phyloP scores from a whole-genome alignment of 2,797 vertebrate genomes.

The Bryconaethiops microstoma region DNA sequence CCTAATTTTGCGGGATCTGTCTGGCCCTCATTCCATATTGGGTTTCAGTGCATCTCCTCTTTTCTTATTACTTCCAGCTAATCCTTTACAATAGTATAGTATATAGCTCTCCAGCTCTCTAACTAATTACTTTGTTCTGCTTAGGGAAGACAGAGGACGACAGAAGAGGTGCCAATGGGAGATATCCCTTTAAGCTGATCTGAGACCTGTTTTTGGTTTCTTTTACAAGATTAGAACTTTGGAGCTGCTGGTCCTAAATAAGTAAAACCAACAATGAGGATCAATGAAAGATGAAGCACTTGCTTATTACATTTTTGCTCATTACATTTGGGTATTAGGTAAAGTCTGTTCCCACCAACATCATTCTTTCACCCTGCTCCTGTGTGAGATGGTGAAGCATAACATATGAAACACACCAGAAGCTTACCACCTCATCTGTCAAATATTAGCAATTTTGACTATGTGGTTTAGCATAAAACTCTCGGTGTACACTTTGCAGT shows the following conservation, averaged over 20 bases:
- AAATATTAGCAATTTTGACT: not conserved
- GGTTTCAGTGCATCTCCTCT: slow-evolving; percentile 79
- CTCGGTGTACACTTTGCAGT: not conserved
- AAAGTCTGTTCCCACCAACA: not conserved
- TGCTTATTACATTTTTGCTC: not conserved
- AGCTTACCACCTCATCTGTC: not conserved
- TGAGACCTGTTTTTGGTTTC: slow-evolving; percentile 27
- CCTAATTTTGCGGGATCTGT: slow-evolving; percentile 70
- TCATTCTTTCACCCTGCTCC: not conserved
- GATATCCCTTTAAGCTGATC: slow-evolving; percentile 39
- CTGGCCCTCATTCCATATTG: slow-evolving; percentile 72
- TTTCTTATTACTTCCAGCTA: slow-evolving; percentile 78
- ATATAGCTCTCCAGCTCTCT: slow-evolving; percentile 67
- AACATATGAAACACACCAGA: not conserved
- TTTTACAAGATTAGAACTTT: slow-evolving; percentile 34
- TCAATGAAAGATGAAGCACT: not conserved
- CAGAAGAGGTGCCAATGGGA: slow-evolving; percentile 45
- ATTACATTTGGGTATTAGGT: not conserved
- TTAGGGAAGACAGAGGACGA: slow-evolving; percentile 69
- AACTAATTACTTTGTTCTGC: slow-evolving; percentile 67
- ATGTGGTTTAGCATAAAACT: not conserved
- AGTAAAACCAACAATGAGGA: not conserved
- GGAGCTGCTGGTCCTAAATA: slow-evolving; percentile 17
- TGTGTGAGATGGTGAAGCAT: not conserved
- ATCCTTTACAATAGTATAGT: slow-evolving; percentile 73